Evolutionary conservation across 2,797 vertebrate species (phyloP).

Genomic region (Monodelphis domestica): DNA sequence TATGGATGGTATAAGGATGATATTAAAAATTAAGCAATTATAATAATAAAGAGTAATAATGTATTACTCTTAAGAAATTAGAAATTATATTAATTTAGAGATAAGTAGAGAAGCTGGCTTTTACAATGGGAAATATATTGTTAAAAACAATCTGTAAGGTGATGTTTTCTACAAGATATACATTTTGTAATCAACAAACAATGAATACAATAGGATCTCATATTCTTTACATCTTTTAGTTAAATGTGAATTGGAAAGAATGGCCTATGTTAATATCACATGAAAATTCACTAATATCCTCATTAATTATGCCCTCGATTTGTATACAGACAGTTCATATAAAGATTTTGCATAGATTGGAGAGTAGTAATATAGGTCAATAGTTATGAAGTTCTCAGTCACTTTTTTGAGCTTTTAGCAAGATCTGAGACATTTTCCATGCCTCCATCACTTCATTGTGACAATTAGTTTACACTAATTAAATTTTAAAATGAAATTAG

Average conservation of each 20-base stretch:
- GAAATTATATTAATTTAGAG: no score
- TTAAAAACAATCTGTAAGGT: neutral
- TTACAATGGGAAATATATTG: no score
- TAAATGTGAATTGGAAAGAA: neutral
- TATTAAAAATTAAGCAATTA: no score
- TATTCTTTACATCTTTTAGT: neutral
- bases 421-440: neutral
- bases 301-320: neutral
- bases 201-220: neutral
- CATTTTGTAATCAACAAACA: neutral
- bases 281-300: neutral
- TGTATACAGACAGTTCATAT: neutral
- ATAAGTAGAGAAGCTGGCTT: no score
- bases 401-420: neutral
- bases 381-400: neutral
- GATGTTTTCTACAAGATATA: neutral
- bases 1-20: no score
- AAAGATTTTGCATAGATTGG: neutral
- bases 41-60: no score
- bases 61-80: no score
- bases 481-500: neutral
- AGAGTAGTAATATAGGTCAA: neutral
- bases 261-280: neutral
- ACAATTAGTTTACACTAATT: neutral
- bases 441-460: neutral